Conservation (phyloP, 53 echinoderm and acorn worm species). For the Arbacia lixula region DNA sequence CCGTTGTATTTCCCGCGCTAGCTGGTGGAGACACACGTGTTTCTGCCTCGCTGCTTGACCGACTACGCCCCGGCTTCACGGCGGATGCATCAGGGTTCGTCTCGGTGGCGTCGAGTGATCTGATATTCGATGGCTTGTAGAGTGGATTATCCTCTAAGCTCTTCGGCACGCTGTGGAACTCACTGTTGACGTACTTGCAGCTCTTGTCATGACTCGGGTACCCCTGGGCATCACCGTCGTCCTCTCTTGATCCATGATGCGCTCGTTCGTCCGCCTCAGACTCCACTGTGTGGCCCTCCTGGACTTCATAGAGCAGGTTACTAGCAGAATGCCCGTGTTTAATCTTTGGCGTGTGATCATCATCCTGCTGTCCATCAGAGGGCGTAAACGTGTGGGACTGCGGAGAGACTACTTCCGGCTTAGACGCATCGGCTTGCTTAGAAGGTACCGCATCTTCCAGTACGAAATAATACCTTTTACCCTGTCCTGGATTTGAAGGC, state of each 20-base stretch:
- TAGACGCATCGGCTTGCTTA: not conserved
- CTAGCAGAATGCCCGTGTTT: not conserved
- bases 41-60: not conserved
- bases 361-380: not conserved
- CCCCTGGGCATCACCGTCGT: not conserved
- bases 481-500: not conserved
- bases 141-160: not conserved
- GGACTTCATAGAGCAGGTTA: not conserved
- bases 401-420: not conserved
- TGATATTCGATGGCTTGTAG: not conserved
- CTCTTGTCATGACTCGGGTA: not conserved
- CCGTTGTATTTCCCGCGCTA: not conserved
- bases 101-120: not conserved
- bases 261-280: not conserved
- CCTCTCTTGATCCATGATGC: no score
- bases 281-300: not conserved
- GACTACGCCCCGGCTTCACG: not conserved
- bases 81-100: not conserved
- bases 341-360: not conserved
- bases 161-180: not conserved
- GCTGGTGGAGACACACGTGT: not conserved
- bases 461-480: conserved; percentile 7
- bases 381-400: not conserved
- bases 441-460: not conserved
- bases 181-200: conserved; percentile 1